A percentile compares a stretch with the other conserved stretches of the same genome.
Conservation (phyloP, 2,888 invertebrate species). For the Aspidapion aeneum region DNA sequence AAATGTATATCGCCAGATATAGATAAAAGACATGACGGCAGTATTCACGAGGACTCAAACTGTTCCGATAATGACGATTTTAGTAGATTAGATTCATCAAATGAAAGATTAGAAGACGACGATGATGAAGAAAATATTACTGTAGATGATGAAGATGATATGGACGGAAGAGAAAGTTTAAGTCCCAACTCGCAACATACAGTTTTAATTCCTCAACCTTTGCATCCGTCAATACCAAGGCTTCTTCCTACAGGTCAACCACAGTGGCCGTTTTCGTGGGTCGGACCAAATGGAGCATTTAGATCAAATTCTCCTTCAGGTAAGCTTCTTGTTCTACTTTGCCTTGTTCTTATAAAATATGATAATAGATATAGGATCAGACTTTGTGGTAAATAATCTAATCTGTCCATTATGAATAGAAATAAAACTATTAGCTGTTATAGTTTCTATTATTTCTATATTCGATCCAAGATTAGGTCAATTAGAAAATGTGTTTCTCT, state of each 20-base stretch:
- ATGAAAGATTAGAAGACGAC: slow-evolving; percentile 47
- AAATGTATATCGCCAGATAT: slow-evolving; percentile 21
- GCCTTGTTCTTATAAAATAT: background rate
- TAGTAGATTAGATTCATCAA: slow-evolving; percentile 30
- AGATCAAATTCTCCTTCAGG: slow-evolving; percentile 58
- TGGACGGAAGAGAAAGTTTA: slow-evolving; percentile 45
- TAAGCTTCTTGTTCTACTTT: slow-evolving; percentile 44
- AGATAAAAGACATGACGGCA: slow-evolving; percentile 25
- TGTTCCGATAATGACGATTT: slow-evolving; percentile 29
- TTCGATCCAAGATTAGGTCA: too few relatives aligned
- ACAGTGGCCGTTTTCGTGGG: slow-evolving; percentile 63
- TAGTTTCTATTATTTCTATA: too few relatives aligned
- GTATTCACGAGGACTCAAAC: slow-evolving; percentile 23
- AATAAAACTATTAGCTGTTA: too few relatives aligned
- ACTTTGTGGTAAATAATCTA: too few relatives aligned
- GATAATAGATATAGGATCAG: too few relatives aligned
- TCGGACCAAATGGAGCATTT: slow-evolving; percentile 59
- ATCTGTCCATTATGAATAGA: too few relatives aligned
- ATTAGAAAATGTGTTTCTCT: too few relatives aligned
- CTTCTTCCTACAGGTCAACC: slow-evolving; percentile 50
- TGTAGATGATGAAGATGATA: slow-evolving; percentile 47
- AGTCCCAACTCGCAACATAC: slow-evolving; percentile 54
- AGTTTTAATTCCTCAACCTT: slow-evolving; percentile 65
- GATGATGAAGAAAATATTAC: slow-evolving; percentile 46
- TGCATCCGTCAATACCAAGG: slow-evolving; percentile 59